Conservation (phyloP, 1,140 invertebrate genomes). For the Charaxes varanes region DNA sequence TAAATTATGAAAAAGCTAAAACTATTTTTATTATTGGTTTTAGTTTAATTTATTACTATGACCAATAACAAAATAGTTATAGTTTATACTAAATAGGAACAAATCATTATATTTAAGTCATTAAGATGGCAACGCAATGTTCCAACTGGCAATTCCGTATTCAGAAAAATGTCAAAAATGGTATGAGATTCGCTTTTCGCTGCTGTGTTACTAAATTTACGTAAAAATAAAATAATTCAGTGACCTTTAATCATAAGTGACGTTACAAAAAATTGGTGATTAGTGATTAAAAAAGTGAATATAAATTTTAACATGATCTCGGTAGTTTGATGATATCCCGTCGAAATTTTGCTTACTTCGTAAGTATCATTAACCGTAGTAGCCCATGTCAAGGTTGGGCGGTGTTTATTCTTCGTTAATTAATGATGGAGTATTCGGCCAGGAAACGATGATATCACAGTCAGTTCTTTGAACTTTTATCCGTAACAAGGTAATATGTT, state of each 20-base stretch:
- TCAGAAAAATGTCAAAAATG: slow-evolving; percentile 31
- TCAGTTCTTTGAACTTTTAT: slow-evolving; percentile 49
- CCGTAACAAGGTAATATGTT: slow-evolving; percentile 28
- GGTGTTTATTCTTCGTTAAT: slow-evolving; percentile 37
- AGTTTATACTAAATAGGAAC: neutral
- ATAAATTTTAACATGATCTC: slow-evolving; percentile 10
- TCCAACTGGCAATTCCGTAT: slow-evolving; percentile 13
- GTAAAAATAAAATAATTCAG: slow-evolving; percentile 30
- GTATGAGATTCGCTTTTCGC: slow-evolving; percentile 27
- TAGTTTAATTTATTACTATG: too few species aligned
- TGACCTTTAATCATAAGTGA: slow-evolving; percentile 7
- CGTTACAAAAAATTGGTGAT: slow-evolving; percentile 12
- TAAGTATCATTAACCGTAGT: slow-evolving; percentile 29
- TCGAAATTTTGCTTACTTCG: slow-evolving; percentile 20
- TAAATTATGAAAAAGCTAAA: too few species aligned
- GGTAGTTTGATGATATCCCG: slow-evolving; percentile 19
- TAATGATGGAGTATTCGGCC: slow-evolving; percentile 27
- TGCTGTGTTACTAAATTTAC: slow-evolving; percentile 38
- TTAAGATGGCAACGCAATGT: too few species aligned
- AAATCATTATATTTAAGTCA: too few species aligned
- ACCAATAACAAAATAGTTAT: neutral
- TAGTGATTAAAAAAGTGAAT: slow-evolving; percentile 11
- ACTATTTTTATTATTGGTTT: too few species aligned
- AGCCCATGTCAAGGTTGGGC: slow-evolving; percentile 30
- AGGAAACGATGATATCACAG: slow-evolving; percentile 52